Base-by-base conservation (phyloP, 2,888 invertebrate species). In the Andrena trimmerana region DNA sequence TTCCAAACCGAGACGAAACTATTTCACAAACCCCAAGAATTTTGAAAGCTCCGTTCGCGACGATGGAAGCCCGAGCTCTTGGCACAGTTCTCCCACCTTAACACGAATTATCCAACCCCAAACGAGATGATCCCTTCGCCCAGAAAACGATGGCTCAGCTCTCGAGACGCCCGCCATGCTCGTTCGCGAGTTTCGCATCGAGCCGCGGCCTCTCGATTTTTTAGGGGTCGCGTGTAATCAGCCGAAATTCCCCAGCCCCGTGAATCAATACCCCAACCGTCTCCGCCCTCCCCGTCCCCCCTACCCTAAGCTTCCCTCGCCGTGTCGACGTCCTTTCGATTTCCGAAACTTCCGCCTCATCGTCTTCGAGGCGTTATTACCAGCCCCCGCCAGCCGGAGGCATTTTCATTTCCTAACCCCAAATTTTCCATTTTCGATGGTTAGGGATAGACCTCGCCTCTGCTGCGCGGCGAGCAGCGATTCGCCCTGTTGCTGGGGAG, bases 341-440 rank as follows among this genome's bases (percentile, higher is more conserved):
- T 88, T 86, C 80, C 76, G 74, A 84, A 88, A 83, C 77, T 77
- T 84, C 84, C 81, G 85, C 84, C 85, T 84, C 83, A 66, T 84
- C 86, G 81, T 87, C 82, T 88, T 87, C 83, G 83, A 81, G 78
- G 86, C 82, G 86, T 89, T 88, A 90, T 88, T 89, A 86, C 83
- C 83, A 74, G 36, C 52, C 73, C 73, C 75, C 79, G 80, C 60
- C 87, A 86, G 84, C 89, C 88, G 81, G 79, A 86, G 90, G 87
- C 88, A 90, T 90, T 90, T 88, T 90, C 89, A 90, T 90, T 90
- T 90, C 82, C 87, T 71, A 78, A 69, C 83, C 77, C 74, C 83
- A 73, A 87, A 90, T 90, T 89, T 90, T 88, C 89, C 86, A 89
- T 90, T 89, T 89, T 84, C 89, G 84, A 72, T 72, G 67, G 73